Percentiles rank a stretch among this genome's conserved stretches.
Conservation (phyloP, 2,113 vertebrate genomes). For the Pseudonaja textilis region DNA sequence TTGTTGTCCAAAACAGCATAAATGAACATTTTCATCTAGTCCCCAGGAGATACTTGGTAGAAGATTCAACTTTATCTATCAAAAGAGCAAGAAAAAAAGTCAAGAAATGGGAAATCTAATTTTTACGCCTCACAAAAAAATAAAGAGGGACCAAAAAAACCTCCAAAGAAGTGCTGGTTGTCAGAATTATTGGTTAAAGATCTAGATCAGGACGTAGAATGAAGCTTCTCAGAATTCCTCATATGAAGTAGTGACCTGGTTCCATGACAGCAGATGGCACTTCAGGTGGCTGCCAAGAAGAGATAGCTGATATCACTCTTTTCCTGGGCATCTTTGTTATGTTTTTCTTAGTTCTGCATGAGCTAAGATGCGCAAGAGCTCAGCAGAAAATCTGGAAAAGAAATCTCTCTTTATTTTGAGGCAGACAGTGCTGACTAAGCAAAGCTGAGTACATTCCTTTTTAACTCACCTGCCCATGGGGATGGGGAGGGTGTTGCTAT, state of each 20-base stretch:
- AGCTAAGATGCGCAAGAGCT: background rate
- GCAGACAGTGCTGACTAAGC: constrained; percentile 7
- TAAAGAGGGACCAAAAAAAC: no score
- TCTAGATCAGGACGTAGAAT: background rate
- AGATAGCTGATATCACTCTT: background rate
- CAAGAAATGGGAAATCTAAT: background rate
- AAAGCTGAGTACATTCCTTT: background rate
- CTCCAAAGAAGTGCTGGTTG: background rate
- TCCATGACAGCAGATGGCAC: background rate
- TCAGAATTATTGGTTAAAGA: background rate
- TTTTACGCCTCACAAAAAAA: background rate
- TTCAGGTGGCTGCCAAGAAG: background rate
- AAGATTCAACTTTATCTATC: background rate
- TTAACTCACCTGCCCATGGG: constrained; percentile 4
- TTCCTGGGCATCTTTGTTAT: background rate
- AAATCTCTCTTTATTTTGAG: constrained; percentile 37
- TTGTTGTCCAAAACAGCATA: background rate
- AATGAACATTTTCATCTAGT: background rate
- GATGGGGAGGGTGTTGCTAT: constrained; percentile 27
- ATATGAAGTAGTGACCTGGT: background rate
- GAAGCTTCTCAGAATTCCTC: background rate
- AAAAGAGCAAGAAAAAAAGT: background rate
- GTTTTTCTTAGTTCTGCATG: background rate
- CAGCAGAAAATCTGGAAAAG: background rate
- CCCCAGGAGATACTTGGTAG: background rate